These are phyloP conservation scores for Callosobruchus maculatus DNA, from an alignment of 2,888 invertebrate genomes.

Conservation along the genomic window DNA sequence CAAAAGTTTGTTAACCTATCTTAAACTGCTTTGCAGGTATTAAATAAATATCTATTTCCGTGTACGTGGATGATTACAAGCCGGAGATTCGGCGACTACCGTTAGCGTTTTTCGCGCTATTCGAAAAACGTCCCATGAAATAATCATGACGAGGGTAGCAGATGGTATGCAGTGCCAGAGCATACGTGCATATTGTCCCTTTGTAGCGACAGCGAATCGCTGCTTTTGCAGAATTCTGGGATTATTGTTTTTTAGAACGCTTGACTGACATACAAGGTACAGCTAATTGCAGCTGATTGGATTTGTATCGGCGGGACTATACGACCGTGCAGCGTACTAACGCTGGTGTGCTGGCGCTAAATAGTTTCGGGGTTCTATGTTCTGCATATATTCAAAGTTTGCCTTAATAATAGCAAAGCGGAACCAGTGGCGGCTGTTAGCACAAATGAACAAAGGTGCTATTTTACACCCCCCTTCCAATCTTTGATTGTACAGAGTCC, in stretches of 20 bases:
- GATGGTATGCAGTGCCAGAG: too few relatives aligned
- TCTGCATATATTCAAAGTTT: background rate
- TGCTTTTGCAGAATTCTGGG: background rate
- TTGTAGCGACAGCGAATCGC: background rate
- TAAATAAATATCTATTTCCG: too few relatives aligned
- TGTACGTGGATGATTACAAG: too few relatives aligned
- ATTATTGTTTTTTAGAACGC: background rate
- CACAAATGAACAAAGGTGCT: too few relatives aligned
- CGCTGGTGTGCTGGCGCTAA: background rate
- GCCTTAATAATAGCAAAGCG: background rate
- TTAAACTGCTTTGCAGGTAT: too few relatives aligned
- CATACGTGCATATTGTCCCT: background rate
- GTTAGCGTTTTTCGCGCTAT: too few relatives aligned
- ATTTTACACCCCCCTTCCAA: too few relatives aligned
- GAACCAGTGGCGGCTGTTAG: background rate
- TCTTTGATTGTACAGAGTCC: too few relatives aligned
- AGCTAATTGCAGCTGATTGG: background rate
- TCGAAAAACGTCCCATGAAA: background rate
- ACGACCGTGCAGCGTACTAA: background rate
- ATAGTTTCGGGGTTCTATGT: background rate
- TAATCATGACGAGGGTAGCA: background rate
- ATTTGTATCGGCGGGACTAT: background rate
- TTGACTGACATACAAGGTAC: background rate
- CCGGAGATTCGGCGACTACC: too few relatives aligned
- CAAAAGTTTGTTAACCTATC: too few relatives aligned